Conservation (phyloP, 2,113 vertebrate species). For the Tetraodon nigroviridis region DNA sequence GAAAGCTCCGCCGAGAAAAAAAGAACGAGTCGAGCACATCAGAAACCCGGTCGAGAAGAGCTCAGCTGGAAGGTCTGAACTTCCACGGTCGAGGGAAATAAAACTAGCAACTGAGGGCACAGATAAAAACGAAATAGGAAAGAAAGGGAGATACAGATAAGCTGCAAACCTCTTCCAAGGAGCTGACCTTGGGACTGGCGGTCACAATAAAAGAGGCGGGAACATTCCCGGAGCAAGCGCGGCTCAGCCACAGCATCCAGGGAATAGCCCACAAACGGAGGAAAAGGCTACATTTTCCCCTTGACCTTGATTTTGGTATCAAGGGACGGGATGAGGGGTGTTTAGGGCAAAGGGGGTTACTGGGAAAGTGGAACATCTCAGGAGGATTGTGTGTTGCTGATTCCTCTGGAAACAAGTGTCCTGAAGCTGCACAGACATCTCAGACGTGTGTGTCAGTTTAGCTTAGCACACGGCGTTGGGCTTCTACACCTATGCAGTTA, state of each 20-base stretch:
- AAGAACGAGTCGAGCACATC: slow-evolving; percentile 34
- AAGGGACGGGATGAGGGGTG: slow-evolving; percentile 40
- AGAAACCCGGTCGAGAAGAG: slow-evolving; percentile 33
- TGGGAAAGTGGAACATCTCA: slow-evolving; percentile 34
- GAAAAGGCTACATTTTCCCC: slow-evolving; percentile 49
- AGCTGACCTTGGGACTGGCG: slow-evolving; percentile 69
- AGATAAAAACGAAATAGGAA: slow-evolving; percentile 31
- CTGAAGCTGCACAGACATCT: slow-evolving; percentile 11
- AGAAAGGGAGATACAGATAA: slow-evolving; percentile 54
- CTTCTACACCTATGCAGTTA: slow-evolving; percentile 51
- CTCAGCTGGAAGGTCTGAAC: slow-evolving; percentile 49
- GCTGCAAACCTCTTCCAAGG: slow-evolving; percentile 48
- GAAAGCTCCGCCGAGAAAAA: slow-evolving; percentile 22
- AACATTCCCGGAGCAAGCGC: slow-evolving; percentile 54
- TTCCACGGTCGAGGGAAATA: slow-evolving; percentile 35
- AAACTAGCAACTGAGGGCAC: slow-evolving; percentile 14
- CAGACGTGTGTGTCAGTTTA: slow-evolving; percentile 22
- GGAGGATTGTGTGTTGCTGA: slow-evolving; percentile 28
- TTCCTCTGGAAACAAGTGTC: slow-evolving; percentile 24
- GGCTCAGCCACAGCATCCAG: slow-evolving; percentile 44
- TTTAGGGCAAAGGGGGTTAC: slow-evolving; percentile 44
- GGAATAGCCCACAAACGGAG: slow-evolving; percentile 58
- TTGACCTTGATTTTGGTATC: slow-evolving; percentile 69
- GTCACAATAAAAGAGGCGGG: slow-evolving; percentile 66
- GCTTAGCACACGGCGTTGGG: slow-evolving; percentile 18